These are phyloP conservation scores for Mongoloraphidia duomilia DNA, from an alignment of 2,888 invertebrate species.

Conservation along the genomic window DNA sequence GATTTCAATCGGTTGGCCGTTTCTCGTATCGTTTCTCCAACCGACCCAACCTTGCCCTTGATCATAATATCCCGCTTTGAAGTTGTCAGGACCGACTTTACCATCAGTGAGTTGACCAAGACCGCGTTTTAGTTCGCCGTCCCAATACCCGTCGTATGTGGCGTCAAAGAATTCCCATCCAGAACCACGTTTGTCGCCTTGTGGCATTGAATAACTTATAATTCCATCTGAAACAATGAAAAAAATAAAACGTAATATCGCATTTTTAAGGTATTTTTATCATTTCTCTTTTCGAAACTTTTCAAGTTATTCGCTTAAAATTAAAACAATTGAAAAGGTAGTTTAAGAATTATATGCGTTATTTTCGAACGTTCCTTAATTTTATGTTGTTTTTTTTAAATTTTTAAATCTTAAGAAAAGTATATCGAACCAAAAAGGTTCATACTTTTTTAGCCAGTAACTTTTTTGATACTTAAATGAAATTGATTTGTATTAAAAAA, in stretches of 20 bases:
- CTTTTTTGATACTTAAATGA: no score
- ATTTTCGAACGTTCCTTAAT: no score
- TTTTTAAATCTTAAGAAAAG: no score
- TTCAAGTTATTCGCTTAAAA: no score
- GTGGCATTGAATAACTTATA: conserved; percentile 75
- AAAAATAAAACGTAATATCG: background rate
- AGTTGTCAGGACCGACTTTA: conserved; percentile 59
- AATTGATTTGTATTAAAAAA: no score
- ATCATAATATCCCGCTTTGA: conserved; percentile 44
- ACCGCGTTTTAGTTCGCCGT: conserved; percentile 58
- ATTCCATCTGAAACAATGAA: conserved; percentile 50
- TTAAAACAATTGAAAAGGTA: background rate
- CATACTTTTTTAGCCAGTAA: no score
- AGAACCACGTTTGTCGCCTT: conserved; percentile 68
- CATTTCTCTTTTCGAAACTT: no score
- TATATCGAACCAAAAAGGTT: no score
- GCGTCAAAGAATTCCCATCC: conserved; percentile 72
- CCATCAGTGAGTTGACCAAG: conserved; percentile 79
- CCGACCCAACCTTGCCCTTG: conserved; percentile 75
- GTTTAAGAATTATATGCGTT: no score
- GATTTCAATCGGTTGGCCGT: conserved; percentile 46
- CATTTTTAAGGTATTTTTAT: background rate
- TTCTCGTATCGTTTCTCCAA: conserved; percentile 67
- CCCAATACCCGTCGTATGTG: conserved; percentile 75
- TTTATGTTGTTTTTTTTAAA: no score